Evolutionary conservation across 1,140 invertebrate genomes (phyloP).

Genomic region (Aphelenchoides avenae): DNA sequence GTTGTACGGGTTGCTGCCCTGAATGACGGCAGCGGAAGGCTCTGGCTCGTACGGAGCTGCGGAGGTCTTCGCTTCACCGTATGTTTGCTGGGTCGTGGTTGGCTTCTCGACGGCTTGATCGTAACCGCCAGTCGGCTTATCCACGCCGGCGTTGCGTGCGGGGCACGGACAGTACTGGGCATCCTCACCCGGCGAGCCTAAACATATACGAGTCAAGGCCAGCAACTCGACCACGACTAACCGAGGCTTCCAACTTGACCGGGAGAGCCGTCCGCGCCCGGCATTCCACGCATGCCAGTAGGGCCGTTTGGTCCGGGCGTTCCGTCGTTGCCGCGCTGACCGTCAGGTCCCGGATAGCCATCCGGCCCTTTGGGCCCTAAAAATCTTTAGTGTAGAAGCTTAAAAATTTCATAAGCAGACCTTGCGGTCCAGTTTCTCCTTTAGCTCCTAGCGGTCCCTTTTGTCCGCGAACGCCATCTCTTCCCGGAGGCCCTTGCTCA

Average conservation of each 20-base stretch:
- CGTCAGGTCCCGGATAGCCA: slow-evolving; percentile 45
- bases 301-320: slow-evolving; percentile 17
- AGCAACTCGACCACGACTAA: no score
- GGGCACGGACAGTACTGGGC: slow-evolving; percentile 47
- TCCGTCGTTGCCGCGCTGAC: slow-evolving; percentile 45
- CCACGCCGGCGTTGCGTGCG: slow-evolving; percentile 32
- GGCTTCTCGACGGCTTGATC: not conserved
- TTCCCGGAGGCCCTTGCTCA: slow-evolving; percentile 32
- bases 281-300: slow-evolving; percentile 25
- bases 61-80: not conserved
- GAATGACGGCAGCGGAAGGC: no score
- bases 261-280: slow-evolving; percentile 45
- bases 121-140: slow-evolving; percentile 13
- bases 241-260: slow-evolving; percentile 27
- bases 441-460: slow-evolving; percentile 36
- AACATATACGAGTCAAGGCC: no score
- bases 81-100: no score
- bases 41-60: slow-evolving; percentile 5
- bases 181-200: slow-evolving; percentile 29
- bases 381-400: not conserved
- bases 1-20: no score
- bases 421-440: slow-evolving; percentile 24
- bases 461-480: slow-evolving; percentile 37
- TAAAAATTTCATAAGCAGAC: not conserved
- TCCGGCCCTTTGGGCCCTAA: slow-evolving; percentile 37